These are phyloP conservation scores for Agriopis aurantiaria DNA, from an alignment of 2,888 invertebrate genomes.

Conservation along the genomic window DNA sequence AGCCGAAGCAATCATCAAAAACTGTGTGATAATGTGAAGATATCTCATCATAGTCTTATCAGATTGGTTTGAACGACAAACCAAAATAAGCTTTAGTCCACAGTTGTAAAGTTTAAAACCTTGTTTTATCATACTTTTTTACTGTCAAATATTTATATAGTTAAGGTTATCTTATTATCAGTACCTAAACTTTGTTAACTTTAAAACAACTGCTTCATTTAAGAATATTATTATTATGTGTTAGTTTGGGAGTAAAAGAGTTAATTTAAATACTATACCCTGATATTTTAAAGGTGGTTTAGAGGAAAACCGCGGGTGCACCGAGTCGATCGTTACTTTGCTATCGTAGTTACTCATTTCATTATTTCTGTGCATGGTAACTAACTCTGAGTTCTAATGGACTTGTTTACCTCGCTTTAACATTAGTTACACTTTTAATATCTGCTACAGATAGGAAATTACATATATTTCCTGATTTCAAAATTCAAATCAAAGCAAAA, in stretches of 20 bases:
- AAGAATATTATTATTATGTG: not conserved
- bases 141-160: not conserved
- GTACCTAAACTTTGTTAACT: conserved; percentile 24
- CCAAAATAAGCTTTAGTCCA: not conserved
- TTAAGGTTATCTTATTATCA: conserved; percentile 19
- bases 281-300: conserved; percentile 57
- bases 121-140: not conserved
- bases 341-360: conserved; percentile 57
- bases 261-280: conserved; percentile 68
- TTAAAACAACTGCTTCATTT: not conserved
- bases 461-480: not conserved
- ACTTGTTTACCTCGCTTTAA: conserved; percentile 68
- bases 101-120: not conserved
- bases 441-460: not conserved
- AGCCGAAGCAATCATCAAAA: no score
- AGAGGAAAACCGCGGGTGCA: conserved; percentile 71
- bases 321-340: conserved; percentile 61
- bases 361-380: conserved; percentile 48
- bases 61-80: not conserved
- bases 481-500: not conserved
- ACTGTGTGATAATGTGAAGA: not conserved
- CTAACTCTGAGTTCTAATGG: conserved; percentile 38
- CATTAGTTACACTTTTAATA: conserved; percentile 51
- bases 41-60: no score
- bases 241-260: conserved; percentile 12